Evolutionary conservation across 2,888 invertebrate species (phyloP), one percentile per base, ranked within the genome.

Genomic region (Perizoma affinitatum): DNA sequence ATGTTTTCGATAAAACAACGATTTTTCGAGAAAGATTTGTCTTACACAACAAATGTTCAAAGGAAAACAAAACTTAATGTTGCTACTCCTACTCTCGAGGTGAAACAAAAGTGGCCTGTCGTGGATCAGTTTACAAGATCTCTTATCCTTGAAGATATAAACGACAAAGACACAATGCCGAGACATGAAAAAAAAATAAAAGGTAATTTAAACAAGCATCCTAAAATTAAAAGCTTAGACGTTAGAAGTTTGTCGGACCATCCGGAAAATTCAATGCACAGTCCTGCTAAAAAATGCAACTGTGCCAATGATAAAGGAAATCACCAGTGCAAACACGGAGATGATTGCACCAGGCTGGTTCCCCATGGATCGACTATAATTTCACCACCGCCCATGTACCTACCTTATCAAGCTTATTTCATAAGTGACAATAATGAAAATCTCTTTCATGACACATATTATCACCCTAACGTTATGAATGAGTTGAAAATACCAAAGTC

Each of bases 1-100:
- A 85, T 88, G 80, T 69, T 84, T 41, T 82, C 79, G n/a, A 79
- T 84, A 22, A 85, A 87, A 58, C 78, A 84, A 54, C 76, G 79
- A 50, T 75, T 83, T 44, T 75, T 82, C 48, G 79, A 80, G 61
- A 82, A 79, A 67, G 80, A 84, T 55, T 69, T 66, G 9, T 68
- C 70, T 6, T 62, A 73, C 35, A 64, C 61, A 40, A 56, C 78
- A n/a, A 63, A 72, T 40, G 54, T 75, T 7, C 71, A 75, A 42
- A 73, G 72, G 61, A 63, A 67, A 35, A 69, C 74, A 53, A 78
- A 74, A 67, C 72, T 56, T 47, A 71, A 66, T 61, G 75, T 72
- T 34, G 70, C 68, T 6, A 85, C 83, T 49, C 83, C 84, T 0
- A 85, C 80, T 53, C 65, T 84, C 11, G 82, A 84, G 68, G 54